These are phyloP conservation scores for Lophura swinhoii DNA, from an alignment of 2,797 vertebrate species.

Conservation along the genomic window DNA sequence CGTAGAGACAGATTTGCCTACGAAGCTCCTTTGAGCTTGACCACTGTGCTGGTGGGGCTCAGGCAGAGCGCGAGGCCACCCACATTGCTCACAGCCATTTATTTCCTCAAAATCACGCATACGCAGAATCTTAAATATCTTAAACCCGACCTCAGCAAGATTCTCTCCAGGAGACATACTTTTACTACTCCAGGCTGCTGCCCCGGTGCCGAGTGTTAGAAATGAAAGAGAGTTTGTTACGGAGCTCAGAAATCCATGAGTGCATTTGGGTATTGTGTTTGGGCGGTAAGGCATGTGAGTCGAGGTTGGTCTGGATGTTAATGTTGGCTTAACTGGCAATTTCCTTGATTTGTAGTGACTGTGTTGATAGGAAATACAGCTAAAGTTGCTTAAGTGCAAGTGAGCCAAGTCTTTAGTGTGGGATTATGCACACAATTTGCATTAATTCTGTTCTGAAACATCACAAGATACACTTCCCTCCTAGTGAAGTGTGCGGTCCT, in stretches of 20 bases:
- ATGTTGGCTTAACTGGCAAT: conserved; percentile 65
- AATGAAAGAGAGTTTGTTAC: conserved; percentile 60
- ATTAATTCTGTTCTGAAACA: conserved; percentile 62
- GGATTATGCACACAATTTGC: conserved; percentile 65
- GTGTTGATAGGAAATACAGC: conserved; percentile 74
- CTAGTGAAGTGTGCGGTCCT: conserved; percentile 61
- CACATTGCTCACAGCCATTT: neutral
- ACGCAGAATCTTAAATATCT: neutral
- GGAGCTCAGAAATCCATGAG: conserved; percentile 46
- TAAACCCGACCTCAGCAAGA: conserved; percentile 52
- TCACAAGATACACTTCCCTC: conserved; percentile 55
- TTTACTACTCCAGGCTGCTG: conserved; percentile 32
- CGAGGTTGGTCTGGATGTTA: conserved; percentile 68
- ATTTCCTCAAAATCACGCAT: neutral
- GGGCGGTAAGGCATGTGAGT: conserved; percentile 57
- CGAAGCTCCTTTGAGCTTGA: conserved; percentile 1
- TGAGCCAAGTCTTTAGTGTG: conserved; percentile 59
- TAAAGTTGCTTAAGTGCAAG: conserved; percentile 51
- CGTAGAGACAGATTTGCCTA: neutral
- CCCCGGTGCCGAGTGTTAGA: neutral
- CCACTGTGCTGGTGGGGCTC: neutral
- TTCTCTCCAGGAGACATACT: conserved; percentile 59
- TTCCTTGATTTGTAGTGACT: conserved; percentile 72
- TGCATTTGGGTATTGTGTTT: conserved; percentile 59
- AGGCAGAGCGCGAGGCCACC: neutral